Conservation (phyloP, 2,888 invertebrate genomes). For the Steromphala cineraria region DNA sequence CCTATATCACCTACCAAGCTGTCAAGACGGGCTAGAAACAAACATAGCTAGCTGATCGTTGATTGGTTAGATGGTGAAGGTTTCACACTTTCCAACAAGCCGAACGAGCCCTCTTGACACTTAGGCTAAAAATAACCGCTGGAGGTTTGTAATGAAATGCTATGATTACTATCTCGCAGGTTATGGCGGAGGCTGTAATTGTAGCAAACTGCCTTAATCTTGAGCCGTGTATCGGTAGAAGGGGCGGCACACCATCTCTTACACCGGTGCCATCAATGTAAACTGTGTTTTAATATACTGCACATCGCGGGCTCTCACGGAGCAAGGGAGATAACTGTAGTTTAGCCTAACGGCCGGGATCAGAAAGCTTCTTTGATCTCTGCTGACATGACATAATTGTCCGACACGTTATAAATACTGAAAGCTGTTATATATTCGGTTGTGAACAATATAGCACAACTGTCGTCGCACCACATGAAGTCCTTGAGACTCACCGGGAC, state of each 20-base stretch:
- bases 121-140: constrained; percentile 11
- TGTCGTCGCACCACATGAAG: no score
- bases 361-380: background rate
- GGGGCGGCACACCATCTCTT: background rate
- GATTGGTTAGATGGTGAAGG: constrained; percentile 49
- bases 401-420: background rate
- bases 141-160: constrained; percentile 9
- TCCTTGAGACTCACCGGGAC: no score
- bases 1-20: constrained; percentile 53
- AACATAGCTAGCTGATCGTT: constrained; percentile 45
- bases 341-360: background rate
- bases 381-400: background rate
- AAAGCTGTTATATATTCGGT: no score
- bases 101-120: constrained; percentile 22
- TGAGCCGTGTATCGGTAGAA: background rate
- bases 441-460: no score
- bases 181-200: constrained; percentile 20
- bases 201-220: constrained; percentile 16
- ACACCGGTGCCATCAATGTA: background rate
- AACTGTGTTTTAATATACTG: background rate
- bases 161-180: background rate
- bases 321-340: constrained; percentile 7
- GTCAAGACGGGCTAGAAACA: constrained; percentile 52
- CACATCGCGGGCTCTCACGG: background rate
- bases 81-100: constrained; percentile 34